phyloP scores from a whole-genome alignment of 2,797 vertebrate species.

The Chloroceryle inda region DNA sequence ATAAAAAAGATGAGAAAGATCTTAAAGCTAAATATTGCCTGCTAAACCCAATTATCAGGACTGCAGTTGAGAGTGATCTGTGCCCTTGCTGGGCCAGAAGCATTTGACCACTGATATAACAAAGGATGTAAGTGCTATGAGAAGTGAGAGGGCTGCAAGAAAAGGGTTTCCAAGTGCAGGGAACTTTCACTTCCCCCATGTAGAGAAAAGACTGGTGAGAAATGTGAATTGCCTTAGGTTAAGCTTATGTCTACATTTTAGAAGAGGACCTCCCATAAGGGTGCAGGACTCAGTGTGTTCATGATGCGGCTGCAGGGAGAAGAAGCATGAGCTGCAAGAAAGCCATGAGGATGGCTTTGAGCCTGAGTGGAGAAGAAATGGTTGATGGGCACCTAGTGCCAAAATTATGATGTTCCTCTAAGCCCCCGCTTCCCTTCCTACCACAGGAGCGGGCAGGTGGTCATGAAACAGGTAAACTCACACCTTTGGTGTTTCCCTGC shows the following conservation, averaged over 20 bases:
- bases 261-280: background rate
- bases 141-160: background rate
- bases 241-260: background rate
- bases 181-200: background rate
- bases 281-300: rapidly evolving
- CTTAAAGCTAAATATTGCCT: constrained; percentile 18
- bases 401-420: background rate
- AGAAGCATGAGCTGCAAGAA: background rate
- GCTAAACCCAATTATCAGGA: background rate
- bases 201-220: background rate
- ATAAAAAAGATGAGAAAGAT: constrained; percentile 21
- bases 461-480: background rate
- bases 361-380: rapidly evolving
- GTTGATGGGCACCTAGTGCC: background rate
- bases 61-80: background rate
- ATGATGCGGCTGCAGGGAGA: background rate
- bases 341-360: background rate
- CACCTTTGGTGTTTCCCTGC: background rate
- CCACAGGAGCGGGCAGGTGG: background rate
- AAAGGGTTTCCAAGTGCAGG: background rate
- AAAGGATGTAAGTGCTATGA: background rate
- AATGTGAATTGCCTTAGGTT: background rate
- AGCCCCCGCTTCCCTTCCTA: background rate
- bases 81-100: background rate
- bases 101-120: background rate